phyloP scores from a whole-genome alignment of 1,140 invertebrate genomes.

The Drosophila parabipectinata region DNA sequence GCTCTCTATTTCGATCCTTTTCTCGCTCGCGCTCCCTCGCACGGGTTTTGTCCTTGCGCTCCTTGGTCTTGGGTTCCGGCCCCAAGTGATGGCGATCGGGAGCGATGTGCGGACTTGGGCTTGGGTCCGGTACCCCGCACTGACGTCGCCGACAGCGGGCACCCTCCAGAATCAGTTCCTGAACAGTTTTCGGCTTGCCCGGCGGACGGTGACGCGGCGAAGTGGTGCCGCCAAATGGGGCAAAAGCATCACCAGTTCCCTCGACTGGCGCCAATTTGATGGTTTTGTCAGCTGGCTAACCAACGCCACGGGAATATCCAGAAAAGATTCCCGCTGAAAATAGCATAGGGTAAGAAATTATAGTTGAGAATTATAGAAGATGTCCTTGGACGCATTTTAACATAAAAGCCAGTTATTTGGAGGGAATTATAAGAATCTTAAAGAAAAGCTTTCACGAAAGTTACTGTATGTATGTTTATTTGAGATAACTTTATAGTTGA shows the following conservation, averaged over 20 bases:
- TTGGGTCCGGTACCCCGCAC: too few relatives aligned
- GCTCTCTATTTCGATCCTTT: neutral
- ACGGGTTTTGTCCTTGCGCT: neutral
- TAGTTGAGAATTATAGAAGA: too few relatives aligned
- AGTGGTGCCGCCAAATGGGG: neutral
- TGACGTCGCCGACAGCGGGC: too few relatives aligned
- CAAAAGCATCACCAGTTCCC: conserved; percentile 2
- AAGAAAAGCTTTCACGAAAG: too few relatives aligned
- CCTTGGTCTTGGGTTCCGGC: neutral
- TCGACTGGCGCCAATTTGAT: conserved; percentile 18
- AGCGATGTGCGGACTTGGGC: neutral
- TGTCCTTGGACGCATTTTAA: too few relatives aligned
- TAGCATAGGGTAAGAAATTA: neutral
- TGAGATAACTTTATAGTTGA: too few relatives aligned
- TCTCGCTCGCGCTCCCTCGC: neutral
- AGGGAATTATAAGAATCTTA: too few relatives aligned
- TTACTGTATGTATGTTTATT: too few relatives aligned
- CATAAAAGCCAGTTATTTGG: too few relatives aligned
- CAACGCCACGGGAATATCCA: conserved; percentile 1
- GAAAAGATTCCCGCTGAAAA: neutral
- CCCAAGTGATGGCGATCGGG: neutral
- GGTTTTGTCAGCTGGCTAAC: neutral
- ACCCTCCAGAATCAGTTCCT: neutral
- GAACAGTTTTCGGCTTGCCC: neutral
- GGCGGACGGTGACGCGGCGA: neutral